Evolutionary conservation across 2,113 vertebrate genomes (phyloP).

Genomic region (Prolemur simus): DNA sequence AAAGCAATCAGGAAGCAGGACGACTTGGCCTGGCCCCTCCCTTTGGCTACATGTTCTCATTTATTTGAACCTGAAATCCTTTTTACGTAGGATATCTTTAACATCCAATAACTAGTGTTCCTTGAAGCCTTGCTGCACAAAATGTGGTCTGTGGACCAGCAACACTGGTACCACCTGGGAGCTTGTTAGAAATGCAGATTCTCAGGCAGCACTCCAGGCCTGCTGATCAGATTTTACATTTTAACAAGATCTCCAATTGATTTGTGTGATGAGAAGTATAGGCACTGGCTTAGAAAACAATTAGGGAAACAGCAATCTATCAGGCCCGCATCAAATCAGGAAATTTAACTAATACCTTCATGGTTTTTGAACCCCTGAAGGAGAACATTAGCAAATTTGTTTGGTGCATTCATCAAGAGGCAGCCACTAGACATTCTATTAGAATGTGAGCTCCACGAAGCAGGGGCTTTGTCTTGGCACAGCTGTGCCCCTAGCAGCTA

Average conservation of each 20-base stretch:
- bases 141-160: neutral
- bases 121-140: neutral
- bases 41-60: neutral
- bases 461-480: neutral
- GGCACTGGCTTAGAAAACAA: neutral
- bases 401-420: neutral
- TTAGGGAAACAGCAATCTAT: neutral
- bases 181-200: neutral
- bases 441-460: neutral
- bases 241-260: constrained; percentile 18
- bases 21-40: neutral
- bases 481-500: neutral
- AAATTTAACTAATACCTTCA: neutral
- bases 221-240: neutral
- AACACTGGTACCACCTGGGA: neutral
- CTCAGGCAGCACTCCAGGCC: neutral
- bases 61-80: neutral
- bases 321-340: neutral
- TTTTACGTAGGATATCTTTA: neutral
- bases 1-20: neutral
- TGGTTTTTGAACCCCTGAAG: neutral
- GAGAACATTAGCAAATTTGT: neutral
- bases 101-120: neutral
- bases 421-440: neutral
- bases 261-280: neutral